phyloP scores from a whole-genome alignment of 2,797 vertebrate genomes.

The Rhinichthys osculus region DNA sequence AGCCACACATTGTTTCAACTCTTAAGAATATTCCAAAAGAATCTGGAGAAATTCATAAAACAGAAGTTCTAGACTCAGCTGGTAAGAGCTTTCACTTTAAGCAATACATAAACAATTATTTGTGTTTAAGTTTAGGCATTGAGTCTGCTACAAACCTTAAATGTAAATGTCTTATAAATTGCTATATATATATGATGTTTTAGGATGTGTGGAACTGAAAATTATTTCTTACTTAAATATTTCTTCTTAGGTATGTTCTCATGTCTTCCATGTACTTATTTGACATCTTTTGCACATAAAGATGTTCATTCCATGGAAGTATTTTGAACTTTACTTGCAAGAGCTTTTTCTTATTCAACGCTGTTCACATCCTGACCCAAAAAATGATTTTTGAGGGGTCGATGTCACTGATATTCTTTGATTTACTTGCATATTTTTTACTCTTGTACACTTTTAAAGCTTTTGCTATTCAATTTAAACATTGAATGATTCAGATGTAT shows the following conservation, averaged over 20 bases:
- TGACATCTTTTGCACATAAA: constrained; percentile 65
- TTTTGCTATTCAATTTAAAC: constrained; percentile 46
- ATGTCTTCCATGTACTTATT: constrained; percentile 50
- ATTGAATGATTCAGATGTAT: constrained; percentile 58
- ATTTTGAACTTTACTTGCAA: constrained; percentile 21
- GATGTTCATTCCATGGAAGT: constrained; percentile 50
- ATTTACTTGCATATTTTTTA: constrained; percentile 12
- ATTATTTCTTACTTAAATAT: constrained; percentile 13
- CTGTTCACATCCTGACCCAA: constrained; percentile 20
- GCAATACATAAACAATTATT: not conserved
- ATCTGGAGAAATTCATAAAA: constrained; percentile 57
- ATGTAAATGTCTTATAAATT: not conserved
- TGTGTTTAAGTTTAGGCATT: not conserved
- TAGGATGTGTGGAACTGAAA: not conserved
- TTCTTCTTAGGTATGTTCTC: constrained; percentile 37
- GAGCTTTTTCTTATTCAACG: constrained; percentile 7
- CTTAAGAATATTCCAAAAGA: constrained; percentile 66
- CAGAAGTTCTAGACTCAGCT: constrained; percentile 68
- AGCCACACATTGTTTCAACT: constrained; percentile 70
- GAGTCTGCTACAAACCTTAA: not conserved
- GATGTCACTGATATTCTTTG: constrained; percentile 21
- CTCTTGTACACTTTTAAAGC: constrained; percentile 16
- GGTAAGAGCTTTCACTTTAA: constrained; percentile 66
- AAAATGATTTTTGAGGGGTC: constrained; percentile 23
- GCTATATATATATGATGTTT: not conserved